Percentiles rank a stretch among this genome's conserved stretches.
Conservation (phyloP, 2,888 invertebrate species). For the Mechanitis messenoides region DNA sequence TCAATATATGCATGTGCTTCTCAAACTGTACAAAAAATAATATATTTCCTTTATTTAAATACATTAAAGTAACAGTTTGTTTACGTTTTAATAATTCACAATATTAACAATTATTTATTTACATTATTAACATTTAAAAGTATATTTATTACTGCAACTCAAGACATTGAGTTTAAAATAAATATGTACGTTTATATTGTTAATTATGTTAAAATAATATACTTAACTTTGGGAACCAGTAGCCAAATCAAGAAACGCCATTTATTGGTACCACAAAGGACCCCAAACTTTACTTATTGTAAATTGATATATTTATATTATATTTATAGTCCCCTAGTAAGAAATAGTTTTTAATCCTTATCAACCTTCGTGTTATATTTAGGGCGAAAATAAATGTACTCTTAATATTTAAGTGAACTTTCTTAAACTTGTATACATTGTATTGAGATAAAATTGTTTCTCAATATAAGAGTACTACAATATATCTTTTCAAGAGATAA, state of each 20-base stretch:
- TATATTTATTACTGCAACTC: no score
- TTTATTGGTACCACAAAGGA: constrained; percentile 70
- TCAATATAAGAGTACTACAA: no score
- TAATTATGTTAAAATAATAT: background rate
- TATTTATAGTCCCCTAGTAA: constrained; percentile 56
- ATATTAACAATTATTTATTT: background rate
- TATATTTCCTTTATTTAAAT: background rate
- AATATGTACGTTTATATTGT: background rate
- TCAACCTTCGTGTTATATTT: constrained; percentile 26
- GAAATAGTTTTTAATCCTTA: constrained; percentile 57
- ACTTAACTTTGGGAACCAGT: constrained; percentile 47
- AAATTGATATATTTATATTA: constrained; percentile 74
- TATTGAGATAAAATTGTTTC: no score
- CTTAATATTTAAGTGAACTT: background rate
- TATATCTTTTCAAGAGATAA: no score
- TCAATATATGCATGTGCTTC: constrained; percentile 47
- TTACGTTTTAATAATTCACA: background rate
- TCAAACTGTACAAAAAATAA: constrained; percentile 44
- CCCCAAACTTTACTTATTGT: constrained; percentile 65
- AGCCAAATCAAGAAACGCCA: constrained; percentile 41
- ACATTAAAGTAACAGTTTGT: no score
- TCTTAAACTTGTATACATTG: no score
- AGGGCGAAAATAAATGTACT: constrained; percentile 5
- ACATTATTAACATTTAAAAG: no score
- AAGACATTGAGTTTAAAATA: no score